These are phyloP conservation scores for Drosophila percnosoma DNA, from an alignment of 2,888 invertebrate genomes.

Conservation along the genomic window DNA sequence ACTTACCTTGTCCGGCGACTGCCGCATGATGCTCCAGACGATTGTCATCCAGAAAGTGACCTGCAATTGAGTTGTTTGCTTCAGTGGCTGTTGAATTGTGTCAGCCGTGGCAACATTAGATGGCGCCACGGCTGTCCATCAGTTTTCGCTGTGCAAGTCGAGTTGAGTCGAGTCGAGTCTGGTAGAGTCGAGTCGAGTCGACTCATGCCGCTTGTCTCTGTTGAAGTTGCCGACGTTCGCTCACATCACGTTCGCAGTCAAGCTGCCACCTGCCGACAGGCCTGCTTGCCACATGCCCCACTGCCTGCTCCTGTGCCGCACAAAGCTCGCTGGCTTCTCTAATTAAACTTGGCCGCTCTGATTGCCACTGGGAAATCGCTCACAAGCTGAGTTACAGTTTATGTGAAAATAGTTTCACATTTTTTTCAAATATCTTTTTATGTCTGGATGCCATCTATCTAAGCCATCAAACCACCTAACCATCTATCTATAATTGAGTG, in stretches of 20 bases:
- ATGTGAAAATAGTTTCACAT: constrained; percentile 80
- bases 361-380: constrained; percentile 80
- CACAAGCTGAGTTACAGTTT: constrained; percentile 59
- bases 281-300: constrained; percentile 25
- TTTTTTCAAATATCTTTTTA: constrained; percentile 40
- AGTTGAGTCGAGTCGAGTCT: constrained; percentile 22
- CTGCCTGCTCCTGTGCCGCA: constrained; percentile 7
- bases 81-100: constrained; percentile 62
- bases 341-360: constrained; percentile 76
- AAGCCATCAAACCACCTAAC: constrained; percentile 15
- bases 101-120: constrained; percentile 77
- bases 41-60: constrained; percentile 85
- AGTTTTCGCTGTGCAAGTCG: constrained; percentile 28
- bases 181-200: constrained; percentile 22
- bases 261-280: constrained; percentile 28
- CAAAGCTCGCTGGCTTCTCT: constrained; percentile 49
- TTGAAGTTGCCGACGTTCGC: constrained; percentile 65
- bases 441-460: constrained; percentile 16
- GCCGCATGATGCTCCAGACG: constrained; percentile 84
- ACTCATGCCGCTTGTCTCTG: constrained; percentile 51
- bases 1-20: constrained; percentile 82
- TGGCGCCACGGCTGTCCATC: constrained; percentile 78
- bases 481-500: constrained; percentile 54
- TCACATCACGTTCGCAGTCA: constrained; percentile 70
- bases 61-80: constrained; percentile 82